Evolutionary conservation across 2,113 vertebrate genomes (phyloP).

Genomic region (Coracopsis vasa): DNA sequence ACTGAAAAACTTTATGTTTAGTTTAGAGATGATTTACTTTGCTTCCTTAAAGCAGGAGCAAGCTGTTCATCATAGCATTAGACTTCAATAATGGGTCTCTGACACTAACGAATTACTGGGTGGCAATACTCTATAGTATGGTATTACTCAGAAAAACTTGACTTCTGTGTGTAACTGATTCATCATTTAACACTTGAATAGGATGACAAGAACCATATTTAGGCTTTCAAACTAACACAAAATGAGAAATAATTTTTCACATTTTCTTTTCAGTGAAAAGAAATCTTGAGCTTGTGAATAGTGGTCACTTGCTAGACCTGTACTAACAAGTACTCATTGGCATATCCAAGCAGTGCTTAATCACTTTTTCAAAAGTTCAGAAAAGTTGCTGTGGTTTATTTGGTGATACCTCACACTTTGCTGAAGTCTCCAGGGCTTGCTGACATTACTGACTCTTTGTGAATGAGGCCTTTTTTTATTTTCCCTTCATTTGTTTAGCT

Average conservation of each 20-base stretch:
- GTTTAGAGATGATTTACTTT: not conserved
- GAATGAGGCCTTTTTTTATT: slow-evolving; percentile 68
- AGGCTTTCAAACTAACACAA: not conserved
- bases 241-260: not conserved
- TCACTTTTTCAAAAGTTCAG: slow-evolving; percentile 42
- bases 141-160: not conserved
- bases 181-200: not conserved
- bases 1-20: not conserved
- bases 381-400: slow-evolving; percentile 53
- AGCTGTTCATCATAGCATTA: not conserved
- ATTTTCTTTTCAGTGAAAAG: not conserved
- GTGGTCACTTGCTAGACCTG: not conserved
- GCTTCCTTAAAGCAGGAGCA: not conserved
- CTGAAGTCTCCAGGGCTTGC: slow-evolving; percentile 50
- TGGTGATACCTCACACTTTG: slow-evolving; percentile 43
- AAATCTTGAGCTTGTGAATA: not conserved
- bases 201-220: not conserved
- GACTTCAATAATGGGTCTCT: not conserved
- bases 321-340: not conserved
- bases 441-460: slow-evolving; percentile 60
- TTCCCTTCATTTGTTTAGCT: slow-evolving; percentile 78
- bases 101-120: not conserved
- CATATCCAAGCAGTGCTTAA: slow-evolving; percentile 17
- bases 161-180: not conserved
- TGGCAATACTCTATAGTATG: not conserved